Conservation (phyloP, 2,888 invertebrate genomes). For the Drosophila nr. perissopoda region DNA sequence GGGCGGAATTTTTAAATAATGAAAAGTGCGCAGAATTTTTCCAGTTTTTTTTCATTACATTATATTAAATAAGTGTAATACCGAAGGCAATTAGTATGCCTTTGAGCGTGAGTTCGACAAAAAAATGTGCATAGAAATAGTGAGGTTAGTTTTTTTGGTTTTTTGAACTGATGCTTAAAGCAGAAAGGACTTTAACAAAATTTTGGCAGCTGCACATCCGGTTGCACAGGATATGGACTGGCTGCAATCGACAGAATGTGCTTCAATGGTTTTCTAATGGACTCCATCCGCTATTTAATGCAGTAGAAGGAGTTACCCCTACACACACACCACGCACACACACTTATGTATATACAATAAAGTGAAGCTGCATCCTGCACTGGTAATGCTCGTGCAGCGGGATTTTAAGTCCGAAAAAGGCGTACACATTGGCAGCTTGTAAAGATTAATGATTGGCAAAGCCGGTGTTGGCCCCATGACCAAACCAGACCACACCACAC, state of each 20-base stretch:
- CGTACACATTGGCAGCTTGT: constrained; percentile 79
- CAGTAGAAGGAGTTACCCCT: constrained; percentile 32
- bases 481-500: background rate
- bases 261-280: constrained; percentile 80
- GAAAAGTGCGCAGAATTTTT: constrained; percentile 35
- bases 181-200: constrained; percentile 40
- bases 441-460: constrained; percentile 76
- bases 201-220: constrained; percentile 72
- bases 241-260: constrained; percentile 80
- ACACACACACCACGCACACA: constrained; percentile 13
- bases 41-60: constrained; percentile 27
- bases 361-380: constrained; percentile 35
- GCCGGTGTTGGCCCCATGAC: constrained; percentile 46
- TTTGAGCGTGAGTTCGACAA: constrained; percentile 19
- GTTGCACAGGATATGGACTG: constrained; percentile 61
- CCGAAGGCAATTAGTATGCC: constrained; percentile 50
- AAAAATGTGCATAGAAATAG: background rate
- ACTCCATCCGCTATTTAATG: constrained; percentile 79
- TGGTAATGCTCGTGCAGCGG: constrained; percentile 56
- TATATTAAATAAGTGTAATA: constrained; percentile 48
- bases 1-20: constrained; percentile 20
- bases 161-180: constrained; percentile 29
- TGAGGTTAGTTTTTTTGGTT: constrained; percentile 6
- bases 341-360: constrained; percentile 14
- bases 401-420: constrained; percentile 76